Conservation (phyloP, 2,888 invertebrate genomes). For the Eledona agricola region DNA sequence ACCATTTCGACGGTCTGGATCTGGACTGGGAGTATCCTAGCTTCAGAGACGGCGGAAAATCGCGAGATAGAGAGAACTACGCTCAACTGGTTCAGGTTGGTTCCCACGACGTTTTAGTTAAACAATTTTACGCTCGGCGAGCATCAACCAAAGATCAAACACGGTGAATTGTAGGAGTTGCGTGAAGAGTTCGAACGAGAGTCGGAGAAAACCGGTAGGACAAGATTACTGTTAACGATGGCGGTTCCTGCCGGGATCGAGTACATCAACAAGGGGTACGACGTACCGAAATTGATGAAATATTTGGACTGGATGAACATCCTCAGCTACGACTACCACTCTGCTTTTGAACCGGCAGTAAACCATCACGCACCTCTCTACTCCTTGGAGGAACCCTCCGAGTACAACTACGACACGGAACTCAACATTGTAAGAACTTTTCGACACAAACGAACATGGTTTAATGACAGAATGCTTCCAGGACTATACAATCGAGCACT, state of each 20-base stretch:
- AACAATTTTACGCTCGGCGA: slow-evolving; percentile 16
- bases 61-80: slow-evolving; percentile 87
- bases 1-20: slow-evolving; percentile 93
- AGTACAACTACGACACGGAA: slow-evolving; percentile 88
- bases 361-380: slow-evolving; percentile 91
- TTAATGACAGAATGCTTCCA: slow-evolving; percentile 59
- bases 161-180: slow-evolving; percentile 69
- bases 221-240: slow-evolving; percentile 85
- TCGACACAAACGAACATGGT: background rate
- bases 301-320: slow-evolving; percentile 93
- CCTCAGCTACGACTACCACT: slow-evolving; percentile 91
- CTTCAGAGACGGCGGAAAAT: slow-evolving; percentile 81
- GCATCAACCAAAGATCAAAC: slow-evolving; percentile 13
- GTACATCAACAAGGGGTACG: slow-evolving; percentile 93
- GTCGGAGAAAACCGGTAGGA: slow-evolving; percentile 81
- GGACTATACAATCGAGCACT: slow-evolving; percentile 87
- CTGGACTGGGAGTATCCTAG: slow-evolving; percentile 92
- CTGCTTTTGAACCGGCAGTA: slow-evolving; percentile 88
- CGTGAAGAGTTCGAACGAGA: slow-evolving; percentile 90
- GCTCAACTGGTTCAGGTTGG: slow-evolving; percentile 81
- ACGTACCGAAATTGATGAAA: slow-evolving; percentile 84
- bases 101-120: slow-evolving; percentile 6
- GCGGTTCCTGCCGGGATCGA: slow-evolving; percentile 94
- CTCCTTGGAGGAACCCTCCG: slow-evolving; percentile 81
- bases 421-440: slow-evolving; percentile 81